Base-by-base conservation (phyloP, 2,113 vertebrate species). In the Fregata magnificens region DNA sequence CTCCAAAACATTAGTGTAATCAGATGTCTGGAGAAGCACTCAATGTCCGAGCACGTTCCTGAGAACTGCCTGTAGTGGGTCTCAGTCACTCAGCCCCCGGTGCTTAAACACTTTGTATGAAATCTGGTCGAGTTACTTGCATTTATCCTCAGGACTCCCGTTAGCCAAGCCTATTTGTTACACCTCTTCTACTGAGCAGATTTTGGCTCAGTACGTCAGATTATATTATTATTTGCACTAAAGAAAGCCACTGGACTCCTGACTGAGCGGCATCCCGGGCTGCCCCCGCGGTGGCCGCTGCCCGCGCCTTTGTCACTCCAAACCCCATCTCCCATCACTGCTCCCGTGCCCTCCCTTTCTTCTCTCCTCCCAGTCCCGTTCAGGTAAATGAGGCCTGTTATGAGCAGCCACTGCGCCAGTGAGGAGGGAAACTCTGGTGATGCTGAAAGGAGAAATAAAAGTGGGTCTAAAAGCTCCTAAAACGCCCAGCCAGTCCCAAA, bases 1-100 rank as follows among this genome's bases (percentile, higher is more conserved):
- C 40, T 50, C 10, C 52, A 21, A 24, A 63, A 8, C 17, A 10
- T 0, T 1, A 31, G 5, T 6, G 55, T 2, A 2, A 21, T 10
- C 20, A 16, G 40, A 15, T 9, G 31, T 7, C 38, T 15, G 44
- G 24, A 50, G 56, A 45, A 62, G 61, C 6, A 38, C 49, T 44
- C 44, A 9, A 24, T 3, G 36, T 11, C 78, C 16, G 1, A 44
- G 40, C 24, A 2, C 2, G 22, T 21, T 36, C 31, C 42, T 3
- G 5, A 14, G 42, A 69, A 13, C n/a, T 3, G 73, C 94, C 76
- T 1, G 71, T 8, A 76, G 42, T 5, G 11, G 44, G 11, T 42
- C 61, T 34, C 65, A 20, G 44, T 17, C 42, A 9, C 72, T 5
- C 32, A 8, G 38, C 12, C 7, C 40, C 36, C 31, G 9, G 5